phyloP scores from a whole-genome alignment of 2,797 vertebrate genomes.

The Gallinago nigripennis region DNA sequence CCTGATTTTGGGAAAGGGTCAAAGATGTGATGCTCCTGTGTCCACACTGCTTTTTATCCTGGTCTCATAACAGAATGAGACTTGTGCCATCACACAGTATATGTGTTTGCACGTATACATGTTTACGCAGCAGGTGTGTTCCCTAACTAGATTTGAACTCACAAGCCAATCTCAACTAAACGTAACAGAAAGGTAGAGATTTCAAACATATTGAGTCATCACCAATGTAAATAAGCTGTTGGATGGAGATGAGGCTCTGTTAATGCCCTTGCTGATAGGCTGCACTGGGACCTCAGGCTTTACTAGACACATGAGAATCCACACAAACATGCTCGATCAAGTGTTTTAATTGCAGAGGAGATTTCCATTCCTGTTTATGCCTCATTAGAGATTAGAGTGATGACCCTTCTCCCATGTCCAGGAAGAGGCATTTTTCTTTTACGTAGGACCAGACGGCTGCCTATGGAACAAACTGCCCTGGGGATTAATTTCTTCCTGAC shows the following conservation, averaged over 20 bases:
- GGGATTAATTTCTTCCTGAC: neutral
- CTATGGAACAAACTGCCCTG: neutral
- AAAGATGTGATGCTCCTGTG: neutral
- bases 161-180: neutral
- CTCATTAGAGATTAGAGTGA: neutral
- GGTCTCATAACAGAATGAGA: neutral
- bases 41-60: neutral
- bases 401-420: neutral
- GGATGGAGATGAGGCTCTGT: neutral
- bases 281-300: neutral
- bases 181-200: neutral
- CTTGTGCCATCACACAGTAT: neutral
- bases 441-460: neutral
- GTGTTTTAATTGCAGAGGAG: neutral
- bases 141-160: neutral
- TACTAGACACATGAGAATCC: neutral
- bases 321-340: fast-evolving
- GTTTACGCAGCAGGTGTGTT: neutral
- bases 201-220: neutral
- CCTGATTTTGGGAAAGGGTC: neutral
- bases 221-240: neutral
- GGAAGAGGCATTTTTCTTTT: neutral
- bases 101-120: fast-evolving
- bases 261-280: neutral
- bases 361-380: neutral